These are phyloP conservation scores for Morinoia aosen DNA, from an alignment of 2,888 invertebrate species.

Conservation along the genomic window DNA sequence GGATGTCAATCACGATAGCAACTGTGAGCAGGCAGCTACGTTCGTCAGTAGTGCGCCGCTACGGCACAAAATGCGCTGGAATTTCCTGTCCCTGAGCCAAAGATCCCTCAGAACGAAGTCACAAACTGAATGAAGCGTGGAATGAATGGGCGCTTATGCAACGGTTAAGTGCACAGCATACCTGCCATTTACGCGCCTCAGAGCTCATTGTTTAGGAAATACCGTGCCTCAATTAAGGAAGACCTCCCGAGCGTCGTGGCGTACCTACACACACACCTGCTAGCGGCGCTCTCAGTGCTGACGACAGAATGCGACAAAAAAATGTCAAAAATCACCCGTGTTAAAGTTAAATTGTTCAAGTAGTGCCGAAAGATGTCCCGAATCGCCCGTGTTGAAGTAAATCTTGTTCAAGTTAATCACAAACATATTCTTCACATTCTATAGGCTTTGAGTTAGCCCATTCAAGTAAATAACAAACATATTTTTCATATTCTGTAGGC, in stretches of 20 bases:
- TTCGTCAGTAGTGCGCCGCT: not conserved
- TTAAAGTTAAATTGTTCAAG: not conserved
- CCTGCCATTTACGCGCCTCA: not conserved
- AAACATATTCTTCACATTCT: no score
- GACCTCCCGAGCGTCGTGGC: not conserved
- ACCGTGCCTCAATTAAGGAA: not conserved
- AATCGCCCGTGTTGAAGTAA: no score
- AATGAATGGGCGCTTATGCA: conserved; percentile 12
- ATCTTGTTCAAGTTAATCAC: no score
- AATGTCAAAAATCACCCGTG: not conserved
- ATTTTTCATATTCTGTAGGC: no score
- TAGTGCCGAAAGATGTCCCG: no score
- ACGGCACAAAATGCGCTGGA: not conserved
- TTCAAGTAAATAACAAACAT: no score
- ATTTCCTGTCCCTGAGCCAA: not conserved
- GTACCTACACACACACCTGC: not conserved
- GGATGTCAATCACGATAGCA: not conserved
- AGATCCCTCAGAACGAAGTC: not conserved
- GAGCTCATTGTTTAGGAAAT: not conserved
- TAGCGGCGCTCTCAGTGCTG: not conserved
- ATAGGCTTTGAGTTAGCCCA: not conserved
- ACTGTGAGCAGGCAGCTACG: not conserved
- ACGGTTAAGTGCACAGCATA: not conserved
- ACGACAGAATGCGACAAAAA: not conserved
- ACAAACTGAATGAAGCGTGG: not conserved